Base-by-base conservation (phyloP, 2,113 vertebrate genomes). In the Psilopsiagon aymara region DNA sequence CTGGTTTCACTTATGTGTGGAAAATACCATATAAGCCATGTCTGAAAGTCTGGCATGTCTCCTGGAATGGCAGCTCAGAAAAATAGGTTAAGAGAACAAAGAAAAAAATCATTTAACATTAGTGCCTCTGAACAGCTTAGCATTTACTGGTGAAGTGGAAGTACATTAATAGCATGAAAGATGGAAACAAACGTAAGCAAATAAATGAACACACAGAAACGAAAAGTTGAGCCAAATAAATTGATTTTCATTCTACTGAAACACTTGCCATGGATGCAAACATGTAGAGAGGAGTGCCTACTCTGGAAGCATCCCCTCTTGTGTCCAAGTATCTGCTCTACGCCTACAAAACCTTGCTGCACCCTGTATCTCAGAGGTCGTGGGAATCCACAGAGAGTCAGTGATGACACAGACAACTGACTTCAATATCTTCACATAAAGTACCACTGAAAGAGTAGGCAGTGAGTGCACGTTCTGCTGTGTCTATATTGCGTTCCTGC, bases 81-180 rank as follows among this genome's bases (percentile, higher is more conserved):
- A 91, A 86, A 19, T 27, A 83, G 33, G n/a, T 11, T 82, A 39
- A n/a, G 75, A 79, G 7, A 27, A 46, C 4, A 18, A 35, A 80
- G 23, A 4, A 82, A 83, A 31, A 23, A 63, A 3, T 59, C 3
- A 8, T 21, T 3, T 60, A 64, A 33, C 9, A 31, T 49, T 60
- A 93, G 33, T 19, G 29, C 14, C 17, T 59, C 39, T 29, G 46
- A 68, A 82, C 12, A 23, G 3, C 29, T 27, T 17, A 82, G 16
- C 7, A 46, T 63, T 93, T 95, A n/a, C 24, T 90, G 75, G 69
- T 44, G 37, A 93, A 46, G 35, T 76, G 13, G 13, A 77, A 90
- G 64, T 39, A 29, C 19, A 28, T 59, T 51, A 77, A 29, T 31
- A 63, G 41, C 21, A 35, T 17, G 12, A 82, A 83, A 90, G 46